phyloP scores from a whole-genome alignment of 1,140 invertebrate genomes.

The Brachionus asplanchnoidis region DNA sequence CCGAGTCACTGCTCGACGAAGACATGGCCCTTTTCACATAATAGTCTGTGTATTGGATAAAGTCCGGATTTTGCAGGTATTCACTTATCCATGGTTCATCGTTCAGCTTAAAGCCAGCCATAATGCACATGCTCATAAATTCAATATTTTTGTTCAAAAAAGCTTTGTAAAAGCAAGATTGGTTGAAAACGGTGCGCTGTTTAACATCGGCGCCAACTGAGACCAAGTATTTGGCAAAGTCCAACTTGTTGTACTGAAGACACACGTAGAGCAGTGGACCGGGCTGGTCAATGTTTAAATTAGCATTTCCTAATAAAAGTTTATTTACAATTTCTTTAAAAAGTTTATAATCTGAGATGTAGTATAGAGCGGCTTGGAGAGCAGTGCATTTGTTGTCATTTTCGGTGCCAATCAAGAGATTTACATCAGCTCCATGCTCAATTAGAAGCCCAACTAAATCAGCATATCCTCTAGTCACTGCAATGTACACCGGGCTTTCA shows the following conservation, averaged over 20 bases:
- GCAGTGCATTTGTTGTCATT: conserved; percentile 35
- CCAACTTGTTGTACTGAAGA: conserved; percentile 26
- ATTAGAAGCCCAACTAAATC: conserved; percentile 72
- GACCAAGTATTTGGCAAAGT: conserved; percentile 30
- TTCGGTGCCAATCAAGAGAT: conserved; percentile 53
- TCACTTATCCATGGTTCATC: conserved; percentile 34
- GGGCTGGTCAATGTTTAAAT: conserved; percentile 27
- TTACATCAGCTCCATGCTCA: conserved; percentile 69
- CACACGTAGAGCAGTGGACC: conserved; percentile 24
- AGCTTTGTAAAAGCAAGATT: conserved; percentile 40
- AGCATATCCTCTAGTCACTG: conserved; percentile 75
- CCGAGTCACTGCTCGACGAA: conserved; percentile 5
- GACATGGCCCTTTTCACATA: conserved; percentile 9
- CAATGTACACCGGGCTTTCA: conserved; percentile 75
- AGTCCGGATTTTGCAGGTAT: conserved; percentile 36
- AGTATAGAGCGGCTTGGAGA: conserved; percentile 27
- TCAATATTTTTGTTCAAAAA: conserved; percentile 41
- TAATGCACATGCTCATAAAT: conserved; percentile 34
- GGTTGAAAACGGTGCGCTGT: conserved; percentile 32
- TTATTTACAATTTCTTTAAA: conserved; percentile 40
- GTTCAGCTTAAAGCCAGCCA: conserved; percentile 11
- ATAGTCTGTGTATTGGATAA: conserved; percentile 37
- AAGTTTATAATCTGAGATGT: conserved; percentile 36
- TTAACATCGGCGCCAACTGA: conserved; percentile 13
- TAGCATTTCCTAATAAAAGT: conserved; percentile 28